A percentile compares a stretch with the other conserved stretches of the same genome.
These are phyloP conservation scores for Hyposmocoma kahamanoa DNA, from an alignment of 1,140 invertebrate species.

Conservation along the genomic window DNA sequence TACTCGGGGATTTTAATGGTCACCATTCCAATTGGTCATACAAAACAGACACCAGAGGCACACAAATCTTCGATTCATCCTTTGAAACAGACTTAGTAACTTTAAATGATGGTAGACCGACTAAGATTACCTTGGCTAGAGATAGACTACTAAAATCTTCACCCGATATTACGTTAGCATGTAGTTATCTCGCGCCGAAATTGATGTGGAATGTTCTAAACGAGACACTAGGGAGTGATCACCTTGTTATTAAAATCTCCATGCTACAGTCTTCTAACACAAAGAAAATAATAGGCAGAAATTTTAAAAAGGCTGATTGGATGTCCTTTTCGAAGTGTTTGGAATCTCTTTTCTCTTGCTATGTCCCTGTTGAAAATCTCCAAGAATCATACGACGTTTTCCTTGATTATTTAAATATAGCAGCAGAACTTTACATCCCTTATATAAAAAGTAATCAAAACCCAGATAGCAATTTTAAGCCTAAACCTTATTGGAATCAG, in stretches of 20 bases:
- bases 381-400: neutral
- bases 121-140: too few relatives aligned
- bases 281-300: neutral
- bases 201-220: neutral
- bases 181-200: neutral
- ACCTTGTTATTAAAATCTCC: neutral
- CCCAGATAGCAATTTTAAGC: neutral
- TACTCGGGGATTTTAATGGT: conserved; percentile 25
- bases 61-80: conserved; percentile 10
- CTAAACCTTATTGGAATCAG: conserved; percentile 1
- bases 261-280: neutral
- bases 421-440: neutral
- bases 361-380: neutral
- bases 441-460: neutral
- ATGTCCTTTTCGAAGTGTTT: neutral
- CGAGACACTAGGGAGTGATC: neutral
- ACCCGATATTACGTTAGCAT: neutral
- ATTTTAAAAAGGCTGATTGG: conserved; percentile 2
- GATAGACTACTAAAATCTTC: neutral
- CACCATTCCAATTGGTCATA: conserved; percentile 20
- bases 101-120: too few relatives aligned
- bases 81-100: too few relatives aligned
- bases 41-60: conserved; percentile 12
- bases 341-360: conserved; percentile 1
- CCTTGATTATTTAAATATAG: neutral